phyloP scores from a whole-genome alignment of 2,797 vertebrate genomes.

The Gallinago nigripennis region DNA sequence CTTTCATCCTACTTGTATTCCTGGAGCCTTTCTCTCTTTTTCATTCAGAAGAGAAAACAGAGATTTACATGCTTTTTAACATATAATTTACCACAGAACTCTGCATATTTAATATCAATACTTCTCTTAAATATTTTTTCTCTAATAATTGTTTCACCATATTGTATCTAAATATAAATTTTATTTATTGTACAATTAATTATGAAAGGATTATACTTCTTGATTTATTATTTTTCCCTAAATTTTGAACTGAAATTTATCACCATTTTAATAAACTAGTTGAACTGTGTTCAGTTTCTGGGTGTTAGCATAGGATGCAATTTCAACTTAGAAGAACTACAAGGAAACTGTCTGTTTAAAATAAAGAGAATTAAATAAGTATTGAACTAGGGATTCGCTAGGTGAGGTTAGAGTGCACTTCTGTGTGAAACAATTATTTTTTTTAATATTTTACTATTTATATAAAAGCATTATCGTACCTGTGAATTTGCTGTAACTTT shows the following conservation, averaged over 20 bases:
- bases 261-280: neutral
- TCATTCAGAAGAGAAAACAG: neutral
- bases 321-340: neutral
- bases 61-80: neutral
- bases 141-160: neutral
- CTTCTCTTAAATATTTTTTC: neutral
- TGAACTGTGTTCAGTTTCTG: neutral
- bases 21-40: conserved; percentile 3
- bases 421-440: neutral
- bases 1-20: conserved; percentile 56
- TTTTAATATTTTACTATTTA: neutral
- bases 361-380: neutral
- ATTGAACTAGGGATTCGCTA: neutral
- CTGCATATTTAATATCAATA: neutral
- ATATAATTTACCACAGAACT: neutral
- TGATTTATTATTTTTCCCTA: neutral
- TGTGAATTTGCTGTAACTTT: neutral
- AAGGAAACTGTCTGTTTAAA: neutral
- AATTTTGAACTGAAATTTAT: neutral
- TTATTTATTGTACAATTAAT: neutral
- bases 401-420: neutral
- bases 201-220: neutral
- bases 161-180: neutral
- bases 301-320: neutral
- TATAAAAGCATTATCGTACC: neutral